Conservation (phyloP, 2,888 invertebrate species). For the Agrochola lota region DNA sequence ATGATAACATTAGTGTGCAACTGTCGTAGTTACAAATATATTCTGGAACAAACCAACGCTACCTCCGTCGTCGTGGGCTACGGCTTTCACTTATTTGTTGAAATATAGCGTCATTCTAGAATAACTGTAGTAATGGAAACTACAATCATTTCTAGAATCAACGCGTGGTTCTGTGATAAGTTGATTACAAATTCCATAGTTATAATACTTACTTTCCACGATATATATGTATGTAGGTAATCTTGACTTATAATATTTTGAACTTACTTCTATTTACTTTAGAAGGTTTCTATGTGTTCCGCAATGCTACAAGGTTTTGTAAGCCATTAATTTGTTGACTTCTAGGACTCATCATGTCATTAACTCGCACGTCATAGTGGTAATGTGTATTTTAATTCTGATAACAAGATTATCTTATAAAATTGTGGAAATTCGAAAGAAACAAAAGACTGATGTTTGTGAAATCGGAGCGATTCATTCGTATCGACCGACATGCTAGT, state of each 20-base stretch:
- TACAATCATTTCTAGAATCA: constrained; percentile 39
- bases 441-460: constrained; percentile 72
- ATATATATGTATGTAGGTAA: neutral
- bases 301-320: constrained; percentile 24
- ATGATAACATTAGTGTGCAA: constrained; percentile 15
- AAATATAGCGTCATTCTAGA: constrained; percentile 45
- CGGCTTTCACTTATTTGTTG: constrained; percentile 56
- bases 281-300: constrained; percentile 14
- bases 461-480: constrained; percentile 76
- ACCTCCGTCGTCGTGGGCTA: constrained; percentile 13
- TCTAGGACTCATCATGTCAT: constrained; percentile 55
- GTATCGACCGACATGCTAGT: constrained; percentile 71
- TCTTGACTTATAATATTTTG: constrained; percentile 4
- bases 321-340: constrained; percentile 41
- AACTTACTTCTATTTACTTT: constrained; percentile 1
- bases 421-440: constrained; percentile 51
- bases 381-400: constrained; percentile 49
- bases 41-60: constrained; percentile 57
- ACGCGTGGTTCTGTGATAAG: neutral
- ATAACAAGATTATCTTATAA: constrained; percentile 40
- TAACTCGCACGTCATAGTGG: constrained; percentile 44
- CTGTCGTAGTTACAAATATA: constrained; percentile 26
- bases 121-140: constrained; percentile 23
- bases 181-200: constrained; percentile 14
- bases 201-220: neutral